These are phyloP conservation scores for Porites evermanni DNA, from an alignment of 92 coral and sea anemone genomes.

Conservation along the genomic window DNA sequence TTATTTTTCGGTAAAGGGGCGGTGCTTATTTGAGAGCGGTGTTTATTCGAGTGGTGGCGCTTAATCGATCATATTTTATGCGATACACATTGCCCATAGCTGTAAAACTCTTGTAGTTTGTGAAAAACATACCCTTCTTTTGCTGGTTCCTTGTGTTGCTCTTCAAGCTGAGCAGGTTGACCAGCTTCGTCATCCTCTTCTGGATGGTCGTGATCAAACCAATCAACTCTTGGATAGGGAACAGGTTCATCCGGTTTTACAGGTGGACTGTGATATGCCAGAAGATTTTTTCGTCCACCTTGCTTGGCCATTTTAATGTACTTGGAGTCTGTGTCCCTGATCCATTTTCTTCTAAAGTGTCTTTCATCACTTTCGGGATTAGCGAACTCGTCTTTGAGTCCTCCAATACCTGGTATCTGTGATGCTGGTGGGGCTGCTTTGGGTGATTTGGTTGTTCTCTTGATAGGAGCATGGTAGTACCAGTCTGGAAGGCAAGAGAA, in stretches of 20 bases:
- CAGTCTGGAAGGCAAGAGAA: slow-evolving; percentile 69
- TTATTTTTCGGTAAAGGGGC: no score
- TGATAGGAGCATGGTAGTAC: slow-evolving; percentile 92
- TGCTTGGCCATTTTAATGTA: slow-evolving; percentile 93
- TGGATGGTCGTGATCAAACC: slow-evolving; percentile 94
- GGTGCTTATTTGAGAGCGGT: no score
- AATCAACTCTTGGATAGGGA: slow-evolving; percentile 92
- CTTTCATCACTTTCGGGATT: slow-evolving; percentile 69
- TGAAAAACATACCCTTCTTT: slow-evolving; percentile 17
- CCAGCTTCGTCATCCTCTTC: slow-evolving; percentile 44
- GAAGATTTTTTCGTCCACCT: slow-evolving; percentile 86
- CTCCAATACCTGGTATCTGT: slow-evolving; percentile 95
- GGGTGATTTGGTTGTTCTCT: slow-evolving; percentile 42
- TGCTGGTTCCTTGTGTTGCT: slow-evolving; percentile 1
- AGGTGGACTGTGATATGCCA: slow-evolving; percentile 75
- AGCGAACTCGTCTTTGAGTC: slow-evolving; percentile 56
- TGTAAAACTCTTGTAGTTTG: no score
- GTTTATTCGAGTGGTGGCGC: no score
- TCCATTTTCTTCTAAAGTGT: slow-evolving; percentile 92
- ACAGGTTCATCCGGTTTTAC: slow-evolving; percentile 63
- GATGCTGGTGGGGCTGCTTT: slow-evolving; percentile 81
- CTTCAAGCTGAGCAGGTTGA: neutral
- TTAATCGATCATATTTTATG: no score
- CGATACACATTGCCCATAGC: no score
- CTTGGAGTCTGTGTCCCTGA: slow-evolving; percentile 96